phyloP scores from a whole-genome alignment of 30 jellyfish, hydroid and myxozoan species.

The Aurelia aurita region DNA sequence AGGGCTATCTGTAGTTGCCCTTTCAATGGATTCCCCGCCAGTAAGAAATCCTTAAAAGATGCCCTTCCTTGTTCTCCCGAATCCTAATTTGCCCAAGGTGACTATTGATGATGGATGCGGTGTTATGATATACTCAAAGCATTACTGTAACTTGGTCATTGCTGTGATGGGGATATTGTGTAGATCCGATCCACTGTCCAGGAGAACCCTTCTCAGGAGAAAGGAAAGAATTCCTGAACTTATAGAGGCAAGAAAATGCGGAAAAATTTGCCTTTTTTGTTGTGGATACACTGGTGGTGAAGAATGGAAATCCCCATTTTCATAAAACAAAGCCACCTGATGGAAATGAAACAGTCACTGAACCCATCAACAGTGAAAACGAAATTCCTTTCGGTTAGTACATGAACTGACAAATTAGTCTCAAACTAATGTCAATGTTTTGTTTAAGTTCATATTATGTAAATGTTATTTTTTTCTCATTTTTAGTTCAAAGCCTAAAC shows the following conservation, averaged over 20 bases:
- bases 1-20: no score
- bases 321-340: constrained; percentile 31
- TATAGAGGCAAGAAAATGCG: constrained; percentile 24
- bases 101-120: no score
- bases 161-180: no score
- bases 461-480: no score
- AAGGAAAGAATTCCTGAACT: constrained; percentile 22
- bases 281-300: constrained; percentile 17
- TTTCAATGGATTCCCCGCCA: no score
- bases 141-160: no score
- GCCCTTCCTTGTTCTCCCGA: no score
- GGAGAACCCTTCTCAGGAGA: constrained; percentile 33
- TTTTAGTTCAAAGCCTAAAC: no score
- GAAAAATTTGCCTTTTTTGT: constrained; percentile 40
- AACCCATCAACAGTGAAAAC: background rate
- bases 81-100: no score
- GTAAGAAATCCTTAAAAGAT: no score
- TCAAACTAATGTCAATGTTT: background rate
- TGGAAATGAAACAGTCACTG: background rate
- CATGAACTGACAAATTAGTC: background rate
- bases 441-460: background rate
- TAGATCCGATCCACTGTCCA: no score
- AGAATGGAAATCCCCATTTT: background rate
- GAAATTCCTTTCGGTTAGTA: constrained; percentile 5
- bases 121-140: no score